phyloP scores from a whole-genome alignment of 2,888 invertebrate species.

The Microctonus aethiopoides region DNA sequence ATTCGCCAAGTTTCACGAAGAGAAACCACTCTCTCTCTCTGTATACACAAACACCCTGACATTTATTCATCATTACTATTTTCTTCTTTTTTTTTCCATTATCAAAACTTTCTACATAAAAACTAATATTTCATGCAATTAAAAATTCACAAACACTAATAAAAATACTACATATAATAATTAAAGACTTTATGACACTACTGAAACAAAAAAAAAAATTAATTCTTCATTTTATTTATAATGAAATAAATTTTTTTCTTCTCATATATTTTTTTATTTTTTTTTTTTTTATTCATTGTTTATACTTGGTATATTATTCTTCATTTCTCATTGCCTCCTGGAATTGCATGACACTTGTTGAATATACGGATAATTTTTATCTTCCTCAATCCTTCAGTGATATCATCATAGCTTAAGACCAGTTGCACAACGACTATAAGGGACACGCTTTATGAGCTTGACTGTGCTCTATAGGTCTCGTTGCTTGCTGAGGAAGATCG shows the following conservation, averaged over 20 bases:
- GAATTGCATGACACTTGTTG: conserved; percentile 29
- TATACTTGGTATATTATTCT: background rate
- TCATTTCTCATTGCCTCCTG: background rate
- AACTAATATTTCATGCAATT: too few species aligned
- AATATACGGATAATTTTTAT: conserved; percentile 30
- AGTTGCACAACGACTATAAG: conserved; percentile 28
- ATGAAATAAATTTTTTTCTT: background rate
- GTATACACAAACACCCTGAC: background rate
- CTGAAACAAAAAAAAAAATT: too few species aligned
- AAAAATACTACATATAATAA: too few species aligned
- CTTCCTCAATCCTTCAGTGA: conserved; percentile 23
- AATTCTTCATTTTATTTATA: too few species aligned
- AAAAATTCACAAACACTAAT: too few species aligned
- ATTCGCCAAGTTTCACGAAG: conserved; percentile 1
- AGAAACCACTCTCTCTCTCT: background rate
- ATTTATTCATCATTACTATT: background rate
- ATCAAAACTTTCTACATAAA: background rate
- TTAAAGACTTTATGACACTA: too few species aligned
- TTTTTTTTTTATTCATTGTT: background rate
- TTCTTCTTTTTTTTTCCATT: background rate
- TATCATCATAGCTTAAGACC: conserved; percentile 20
- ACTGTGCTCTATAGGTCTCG: conserved; percentile 16
- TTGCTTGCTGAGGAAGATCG: conserved; percentile 12
- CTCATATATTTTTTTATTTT: background rate
- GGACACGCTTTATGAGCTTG: conserved; percentile 28